Evolutionary conservation across 1,140 invertebrate genomes (phyloP), one percentile per base, ranked within the genome.

Genomic region (Tetragonula clypearis): DNA sequence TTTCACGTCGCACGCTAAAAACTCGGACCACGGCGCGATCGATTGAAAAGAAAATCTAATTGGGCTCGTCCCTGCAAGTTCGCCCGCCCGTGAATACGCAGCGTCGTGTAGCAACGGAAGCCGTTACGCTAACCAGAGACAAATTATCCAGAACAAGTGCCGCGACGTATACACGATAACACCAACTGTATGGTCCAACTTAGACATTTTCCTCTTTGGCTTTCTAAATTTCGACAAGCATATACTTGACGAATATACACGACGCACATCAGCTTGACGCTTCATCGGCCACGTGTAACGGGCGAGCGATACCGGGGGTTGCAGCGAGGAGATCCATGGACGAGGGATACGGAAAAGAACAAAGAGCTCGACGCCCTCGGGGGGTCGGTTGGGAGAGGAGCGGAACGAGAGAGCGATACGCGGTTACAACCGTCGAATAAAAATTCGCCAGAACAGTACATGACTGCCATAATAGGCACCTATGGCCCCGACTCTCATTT

Each of bases 351-450:
- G 85, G 82, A 92, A 88, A 86, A 89, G 90, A 92, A 94, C 93
- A 94, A 94, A 94, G 90, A 92, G 88, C 82, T 75, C 88, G 85
- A 87, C 88, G 88, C 90, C 89, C 90, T 90, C 62, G 76, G 87
- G 41, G 82, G 82, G 60, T 75, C 58, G 84, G 66, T 62, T n/a
- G 84, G 60, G 75, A 35, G 79, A 19, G 65, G 53, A 71, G n/a
- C 49, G 35, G 82, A 74, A 56, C n/a, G 76, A 78, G 88, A 82
- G 86, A 86, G 77, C 82, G 85, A 89, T 88, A 91, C 82, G 88
- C 84, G 87, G 92, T 92, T 92, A 93, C 92, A 93, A 93, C 88
- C 88, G 87, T 88, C 91, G 89, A 92, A 93, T 92, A 94, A 94
- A 94, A 94, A 94, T 92, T 92, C 89, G 85, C 72, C 88, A 82